Evolutionary conservation across 1,140 invertebrate genomes (phyloP).

Genomic region (Rhagoletis zephyria): DNA sequence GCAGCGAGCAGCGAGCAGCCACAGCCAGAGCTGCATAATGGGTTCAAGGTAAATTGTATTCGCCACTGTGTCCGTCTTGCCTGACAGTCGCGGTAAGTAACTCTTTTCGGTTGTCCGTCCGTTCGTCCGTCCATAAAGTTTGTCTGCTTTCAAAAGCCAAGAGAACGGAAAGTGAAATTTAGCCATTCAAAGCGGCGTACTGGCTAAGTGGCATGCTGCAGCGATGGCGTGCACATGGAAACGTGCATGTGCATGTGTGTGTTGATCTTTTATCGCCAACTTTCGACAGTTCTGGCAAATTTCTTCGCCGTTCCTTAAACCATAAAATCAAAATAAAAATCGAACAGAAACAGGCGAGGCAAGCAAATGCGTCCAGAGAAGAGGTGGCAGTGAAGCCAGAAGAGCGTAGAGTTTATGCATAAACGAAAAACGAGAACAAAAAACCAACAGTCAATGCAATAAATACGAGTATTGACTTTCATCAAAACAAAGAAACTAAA

Average conservation of each 20-base stretch:
- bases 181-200: constrained; percentile 3
- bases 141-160: constrained; percentile 43
- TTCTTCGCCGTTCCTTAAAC: neutral
- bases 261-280: constrained; percentile 39
- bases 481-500: neutral
- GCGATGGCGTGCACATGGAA: neutral
- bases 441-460: neutral
- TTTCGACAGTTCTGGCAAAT: constrained; percentile 47
- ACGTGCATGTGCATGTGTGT: neutral
- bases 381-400: neutral
- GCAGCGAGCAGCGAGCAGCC: neutral
- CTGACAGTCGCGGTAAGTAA: neutral
- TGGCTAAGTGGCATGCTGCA: neutral
- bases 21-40: neutral
- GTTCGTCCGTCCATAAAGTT: neutral
- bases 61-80: neutral
- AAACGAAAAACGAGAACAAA: neutral
- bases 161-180: constrained; percentile 54
- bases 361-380: neutral
- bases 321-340: constrained; percentile 6
- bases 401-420: neutral
- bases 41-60: constrained; percentile 56
- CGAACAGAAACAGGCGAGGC: neutral
- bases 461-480: constrained; percentile 4
- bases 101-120: neutral